Evolutionary conservation across 2,797 vertebrate genomes (phyloP), one percentile per base, ranked within the genome.

Genomic region (Setipinna tenuifilis): DNA sequence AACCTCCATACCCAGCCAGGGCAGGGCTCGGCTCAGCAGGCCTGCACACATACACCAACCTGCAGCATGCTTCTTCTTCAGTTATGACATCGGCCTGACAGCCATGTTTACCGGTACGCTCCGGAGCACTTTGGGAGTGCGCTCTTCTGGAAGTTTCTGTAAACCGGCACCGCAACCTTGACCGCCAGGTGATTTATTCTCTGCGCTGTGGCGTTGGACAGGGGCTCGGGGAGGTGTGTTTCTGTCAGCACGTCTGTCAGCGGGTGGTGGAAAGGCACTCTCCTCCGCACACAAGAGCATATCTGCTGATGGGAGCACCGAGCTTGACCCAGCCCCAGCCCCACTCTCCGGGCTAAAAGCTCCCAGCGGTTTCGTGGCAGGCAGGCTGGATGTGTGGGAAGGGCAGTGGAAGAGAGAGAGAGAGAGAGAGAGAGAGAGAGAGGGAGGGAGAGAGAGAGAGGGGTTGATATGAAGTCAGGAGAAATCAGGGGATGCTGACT

Each of bases 81-180:
- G 71, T 78, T 78, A 41, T 78, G 71, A 78, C 71, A 78, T 41
- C 9, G 71, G 14, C 6, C 41, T 78, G 71, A 78, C 71, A 41
- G 19, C 16, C 7, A 21, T 78, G 71, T 78, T 78, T 78, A 78
- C 71, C 5, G 71, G 31, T 78, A 21, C 35, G 71, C 71, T 78
- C 6, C 10, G 71, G 71, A 44, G 31, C 71, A 78, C 71, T 78
- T 78, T 78, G 17, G 71, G 31, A 35, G 68, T 28, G 31, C 68
- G 14, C 31, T 44, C 31, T 44, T 78, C 71, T 78, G 71, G 71
- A 35, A 78, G 35, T 35, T 35, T 78, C 31, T 44, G 35, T 78
- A 78, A 78, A 78, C 71, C 71, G 35, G 71, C 17, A n/a, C 71
- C 35, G 16, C 71, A 44, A 78, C 71, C 71, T 78, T 78, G 71